These are phyloP conservation scores for Drosophila teissieri DNA, from an alignment of 1,140 invertebrate species.

Conservation along the genomic window DNA sequence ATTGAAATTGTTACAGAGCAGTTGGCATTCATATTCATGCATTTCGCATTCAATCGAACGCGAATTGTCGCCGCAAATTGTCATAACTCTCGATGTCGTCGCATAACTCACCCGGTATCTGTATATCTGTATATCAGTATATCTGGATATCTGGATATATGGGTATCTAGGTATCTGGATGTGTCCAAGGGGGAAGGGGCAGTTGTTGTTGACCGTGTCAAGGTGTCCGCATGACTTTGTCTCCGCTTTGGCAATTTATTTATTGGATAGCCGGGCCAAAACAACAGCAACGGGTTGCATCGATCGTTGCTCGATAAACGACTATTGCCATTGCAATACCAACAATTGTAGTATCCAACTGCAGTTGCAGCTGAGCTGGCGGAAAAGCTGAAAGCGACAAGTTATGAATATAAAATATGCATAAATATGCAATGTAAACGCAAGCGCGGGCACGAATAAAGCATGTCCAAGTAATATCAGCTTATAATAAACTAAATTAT, in stretches of 20 bases:
- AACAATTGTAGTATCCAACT: too few relatives aligned
- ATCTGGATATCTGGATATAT: slow-evolving; percentile 18
- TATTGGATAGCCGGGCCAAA: slow-evolving; percentile 55
- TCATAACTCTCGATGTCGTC: slow-evolving; percentile 72
- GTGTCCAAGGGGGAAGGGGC: neutral
- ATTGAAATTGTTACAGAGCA: slow-evolving; percentile 53
- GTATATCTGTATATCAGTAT: slow-evolving; percentile 11
- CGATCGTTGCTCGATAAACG: slow-evolving; percentile 76
- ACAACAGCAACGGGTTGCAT: slow-evolving; percentile 48
- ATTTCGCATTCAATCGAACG: slow-evolving; percentile 36
- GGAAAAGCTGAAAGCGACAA: slow-evolving; percentile 58
- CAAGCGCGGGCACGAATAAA: slow-evolving; percentile 65
- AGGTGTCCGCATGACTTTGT: slow-evolving; percentile 65
- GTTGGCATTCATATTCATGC: slow-evolving; percentile 61
- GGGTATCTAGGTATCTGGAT: slow-evolving; percentile 22
- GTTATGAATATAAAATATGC: slow-evolving; percentile 83
- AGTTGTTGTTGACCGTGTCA: slow-evolving; percentile 51
- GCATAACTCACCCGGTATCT: slow-evolving; percentile 56
- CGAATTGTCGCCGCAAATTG: slow-evolving; percentile 61
- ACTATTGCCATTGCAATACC: slow-evolving; percentile 29
- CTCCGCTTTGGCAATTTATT: slow-evolving; percentile 71
- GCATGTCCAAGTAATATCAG: slow-evolving; percentile 78
- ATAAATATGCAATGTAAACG: slow-evolving; percentile 69
- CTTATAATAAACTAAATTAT: slow-evolving; percentile 78
- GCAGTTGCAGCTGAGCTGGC: slow-evolving; percentile 37